These are phyloP conservation scores for Pangasius macronema DNA, from an alignment of 2,797 vertebrate species.

Conservation along the genomic window DNA sequence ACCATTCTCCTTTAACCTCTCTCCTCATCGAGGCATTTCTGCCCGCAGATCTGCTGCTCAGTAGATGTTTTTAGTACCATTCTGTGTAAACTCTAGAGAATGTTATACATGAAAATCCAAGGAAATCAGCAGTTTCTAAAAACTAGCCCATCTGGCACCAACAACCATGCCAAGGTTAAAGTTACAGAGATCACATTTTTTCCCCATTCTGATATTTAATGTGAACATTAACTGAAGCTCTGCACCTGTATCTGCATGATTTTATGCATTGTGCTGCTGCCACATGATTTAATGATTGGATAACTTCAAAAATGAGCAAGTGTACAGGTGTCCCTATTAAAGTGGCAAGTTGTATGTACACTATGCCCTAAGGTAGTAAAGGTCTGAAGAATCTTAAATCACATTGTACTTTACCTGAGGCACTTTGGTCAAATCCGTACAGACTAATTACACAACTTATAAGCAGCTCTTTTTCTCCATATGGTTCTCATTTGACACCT, in stretches of 20 bases:
- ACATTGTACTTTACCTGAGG: conserved; percentile 27
- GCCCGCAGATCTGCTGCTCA: not conserved
- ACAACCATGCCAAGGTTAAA: not conserved
- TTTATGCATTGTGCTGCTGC: not conserved
- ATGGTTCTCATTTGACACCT: conserved; percentile 38
- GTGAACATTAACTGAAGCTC: not conserved
- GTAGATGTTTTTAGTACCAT: not conserved
- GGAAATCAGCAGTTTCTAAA: not conserved
- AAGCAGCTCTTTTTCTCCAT: conserved; percentile 19
- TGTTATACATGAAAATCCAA: not conserved
- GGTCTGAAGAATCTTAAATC: conserved; percentile 20
- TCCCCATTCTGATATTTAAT: not conserved
- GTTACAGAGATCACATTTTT: not conserved
- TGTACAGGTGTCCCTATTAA: not conserved
- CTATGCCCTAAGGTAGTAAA: not conserved
- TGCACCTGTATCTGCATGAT: not conserved
- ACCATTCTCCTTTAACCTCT: not conserved
- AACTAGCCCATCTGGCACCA: not conserved
- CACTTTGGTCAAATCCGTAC: conserved; percentile 33
- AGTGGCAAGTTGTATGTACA: not conserved
- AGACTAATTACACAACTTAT: conserved; percentile 49
- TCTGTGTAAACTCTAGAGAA: not conserved
- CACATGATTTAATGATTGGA: not conserved
- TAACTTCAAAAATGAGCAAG: not conserved
- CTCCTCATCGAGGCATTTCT: not conserved